Base-by-base conservation (phyloP, 2,113 vertebrate species). In the Cathartes aura region DNA sequence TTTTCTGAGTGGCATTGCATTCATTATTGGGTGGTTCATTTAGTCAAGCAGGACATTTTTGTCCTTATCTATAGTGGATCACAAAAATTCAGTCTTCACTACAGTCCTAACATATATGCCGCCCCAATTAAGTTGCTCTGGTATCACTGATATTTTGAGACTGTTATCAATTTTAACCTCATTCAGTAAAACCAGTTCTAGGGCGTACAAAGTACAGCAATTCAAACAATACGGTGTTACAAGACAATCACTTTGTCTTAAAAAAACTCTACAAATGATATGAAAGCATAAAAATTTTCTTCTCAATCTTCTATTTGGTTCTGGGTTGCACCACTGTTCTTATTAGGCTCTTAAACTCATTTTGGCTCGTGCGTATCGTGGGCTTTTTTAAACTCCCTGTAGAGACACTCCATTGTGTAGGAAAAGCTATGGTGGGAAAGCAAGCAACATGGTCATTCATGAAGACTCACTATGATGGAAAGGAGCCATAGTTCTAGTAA, bases 231-330 rank as follows among this genome's bases (percentile, higher is more conserved):
- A 42, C 29, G 48, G 26, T 64, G 9, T 80, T 62, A 52, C 9
- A 75, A 45, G n/a, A 15, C 15, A 62, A 8, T 52, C 4, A 19
- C 2, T 79, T 52, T 21, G 10, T 63, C 55, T 60, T 72, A 26
- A 48, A 81, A 58, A 48, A 32, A 4, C 9, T 56, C 22, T 50
- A 15, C 13, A 47, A 81, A 59, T 47, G 0, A 36, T 59, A 42
- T 16, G 10, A 42, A 92, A 78, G 8, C 0, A 0, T 63, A 34
- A 24, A 73, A 55, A 52, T 8, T 4, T 12, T 55, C 1, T 71
- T 71, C 34, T 24, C 4, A 13, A 0, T 64, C 13, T 80, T 55
- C 64, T 30, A 0, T 76, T 92, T 56, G 34, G 5, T 81, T 83
- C 48, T 83, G 26, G 8, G 16, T 60, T 86, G 21, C 10, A 68